Evolutionary conservation across 2,888 invertebrate species (phyloP), one percentile per base, ranked within the genome.

Genomic region (Dasysyrphus albostriatus): DNA sequence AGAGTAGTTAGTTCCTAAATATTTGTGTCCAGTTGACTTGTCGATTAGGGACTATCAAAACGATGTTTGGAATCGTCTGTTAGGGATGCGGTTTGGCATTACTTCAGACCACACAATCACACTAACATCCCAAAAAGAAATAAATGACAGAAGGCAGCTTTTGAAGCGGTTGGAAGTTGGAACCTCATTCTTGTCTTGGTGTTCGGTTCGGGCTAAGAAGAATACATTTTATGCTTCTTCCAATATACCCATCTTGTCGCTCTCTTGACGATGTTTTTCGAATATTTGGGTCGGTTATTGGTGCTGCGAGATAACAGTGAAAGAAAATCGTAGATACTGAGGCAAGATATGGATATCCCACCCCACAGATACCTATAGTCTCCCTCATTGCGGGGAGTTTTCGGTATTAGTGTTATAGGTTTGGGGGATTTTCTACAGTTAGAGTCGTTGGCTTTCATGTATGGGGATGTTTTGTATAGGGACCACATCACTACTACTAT

Each of bases 11-110:
- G 69, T 70, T 79, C 49, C 59, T 37, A 65, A 75, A 83, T 78
- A 69, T 69, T 69, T 69, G 51, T 69, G 87, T 87, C 87, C 87
- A 87, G 82, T 79, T 83, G 87, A 79, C 83, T 79, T 72, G 78
- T 75, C 83, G 72, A 87, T 79, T 78, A 65, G 78, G 83, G 78
- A 87, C 83, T 67, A 83, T 87, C 87, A 83, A 83, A 78, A 65
- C 56, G 75, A 63, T 75, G 73, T 75, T 69, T 37, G 82, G 56
- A 72, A 63, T 77, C 59, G 44, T 59, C 75, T 82, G 59, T 65
- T 74, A 63, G 70, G 70, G 83, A 87, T 87, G 82, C 39, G 82
- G 87, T 83, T 82, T 54, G 54, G 39, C 61, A 84, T 70, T 24
- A 61, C 76, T 65, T 73, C 12, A 51, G 32, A 32, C 70, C 7